A percentile compares a stretch with the other conserved stretches of the same genome.
These are phyloP conservation scores for Dipodomys stephensi DNA, from an alignment of 2,113 vertebrate genomes.

Conservation along the genomic window DNA sequence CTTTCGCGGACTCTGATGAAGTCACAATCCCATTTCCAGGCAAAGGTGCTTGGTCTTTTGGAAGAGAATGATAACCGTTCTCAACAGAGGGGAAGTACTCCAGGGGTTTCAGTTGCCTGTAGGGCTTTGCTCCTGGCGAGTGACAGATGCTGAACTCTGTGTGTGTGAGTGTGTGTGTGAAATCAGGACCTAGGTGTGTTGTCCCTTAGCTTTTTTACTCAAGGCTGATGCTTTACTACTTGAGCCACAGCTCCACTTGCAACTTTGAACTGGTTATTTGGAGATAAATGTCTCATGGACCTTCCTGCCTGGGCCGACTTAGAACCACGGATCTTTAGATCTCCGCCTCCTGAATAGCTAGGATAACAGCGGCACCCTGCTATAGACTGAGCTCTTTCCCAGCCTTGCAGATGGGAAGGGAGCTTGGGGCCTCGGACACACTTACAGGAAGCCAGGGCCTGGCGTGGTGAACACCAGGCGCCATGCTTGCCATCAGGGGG, in stretches of 20 bases:
- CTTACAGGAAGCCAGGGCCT: neutral
- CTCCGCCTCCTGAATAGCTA: no score
- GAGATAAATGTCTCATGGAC: no score
- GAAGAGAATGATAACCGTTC: conserved; percentile 61
- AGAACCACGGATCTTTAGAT: no score
- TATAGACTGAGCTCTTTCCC: neutral
- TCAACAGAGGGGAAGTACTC: conserved; percentile 48
- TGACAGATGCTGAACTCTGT: neutral
- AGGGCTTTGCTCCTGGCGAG: conserved; percentile 51
- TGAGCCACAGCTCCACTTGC: no score
- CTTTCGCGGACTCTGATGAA: conserved; percentile 55
- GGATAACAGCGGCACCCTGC: no score
- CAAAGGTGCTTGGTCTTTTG: conserved; percentile 76
- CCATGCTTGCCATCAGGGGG: neutral
- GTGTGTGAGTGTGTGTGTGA: no score
- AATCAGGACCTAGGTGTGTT: no score
- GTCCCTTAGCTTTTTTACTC: no score
- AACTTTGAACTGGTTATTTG: no score
- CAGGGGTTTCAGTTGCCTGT: conserved; percentile 56
- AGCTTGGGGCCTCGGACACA: neutral
- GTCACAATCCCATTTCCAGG: conserved; percentile 79
- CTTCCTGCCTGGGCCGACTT: no score
- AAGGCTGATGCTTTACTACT: no score
- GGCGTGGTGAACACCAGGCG: neutral
- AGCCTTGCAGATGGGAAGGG: neutral